Evolutionary conservation across 2,888 invertebrate species (phyloP).

Genomic region (Cheilosia variabilis): DNA sequence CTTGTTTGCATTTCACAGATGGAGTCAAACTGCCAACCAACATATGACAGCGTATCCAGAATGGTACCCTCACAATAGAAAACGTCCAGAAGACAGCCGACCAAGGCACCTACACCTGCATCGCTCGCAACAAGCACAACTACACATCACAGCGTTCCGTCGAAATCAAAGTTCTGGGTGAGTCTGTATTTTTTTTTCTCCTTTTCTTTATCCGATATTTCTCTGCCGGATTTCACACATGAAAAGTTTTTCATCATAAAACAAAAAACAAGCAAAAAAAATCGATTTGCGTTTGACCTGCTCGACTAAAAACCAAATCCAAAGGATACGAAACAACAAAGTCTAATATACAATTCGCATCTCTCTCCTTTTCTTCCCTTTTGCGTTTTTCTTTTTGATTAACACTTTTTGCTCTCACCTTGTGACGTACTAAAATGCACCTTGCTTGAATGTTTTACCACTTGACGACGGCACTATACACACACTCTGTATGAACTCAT

Average conservation of each 20-base stretch:
- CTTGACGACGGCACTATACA: slow-evolving; percentile 45
- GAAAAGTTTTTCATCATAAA: not conserved
- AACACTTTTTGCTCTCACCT: slow-evolving; percentile 24
- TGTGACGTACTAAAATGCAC: slow-evolving; percentile 54
- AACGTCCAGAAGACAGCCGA: slow-evolving; percentile 93
- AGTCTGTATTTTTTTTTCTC: slow-evolving; percentile 76
- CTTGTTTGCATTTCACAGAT: slow-evolving; percentile 84
- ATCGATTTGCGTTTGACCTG: slow-evolving; percentile 16
- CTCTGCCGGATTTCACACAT: not conserved
- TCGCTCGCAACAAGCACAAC: slow-evolving; percentile 92
- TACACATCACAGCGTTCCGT: slow-evolving; percentile 90
- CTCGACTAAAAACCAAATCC: not conserved
- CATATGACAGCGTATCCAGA: slow-evolving; percentile 92
- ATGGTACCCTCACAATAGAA: slow-evolving; percentile 93
- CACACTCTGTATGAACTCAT: slow-evolving; percentile 1
- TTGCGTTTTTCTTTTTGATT: slow-evolving; percentile 14
- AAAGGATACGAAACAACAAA: slow-evolving; percentile 2
- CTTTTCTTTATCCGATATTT: too few relatives aligned
- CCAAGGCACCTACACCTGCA: slow-evolving; percentile 95
- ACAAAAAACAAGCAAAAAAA: not conserved
- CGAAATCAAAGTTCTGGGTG: slow-evolving; percentile 89
- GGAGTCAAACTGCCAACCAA: slow-evolving; percentile 92
- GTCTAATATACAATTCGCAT: slow-evolving; percentile 15
- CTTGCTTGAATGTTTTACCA: slow-evolving; percentile 54
- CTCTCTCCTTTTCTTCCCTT: slow-evolving; percentile 30